Evolutionary conservation across 1,140 invertebrate genomes (phyloP).

Genomic region (Polypedilum vanderplanki): DNA sequence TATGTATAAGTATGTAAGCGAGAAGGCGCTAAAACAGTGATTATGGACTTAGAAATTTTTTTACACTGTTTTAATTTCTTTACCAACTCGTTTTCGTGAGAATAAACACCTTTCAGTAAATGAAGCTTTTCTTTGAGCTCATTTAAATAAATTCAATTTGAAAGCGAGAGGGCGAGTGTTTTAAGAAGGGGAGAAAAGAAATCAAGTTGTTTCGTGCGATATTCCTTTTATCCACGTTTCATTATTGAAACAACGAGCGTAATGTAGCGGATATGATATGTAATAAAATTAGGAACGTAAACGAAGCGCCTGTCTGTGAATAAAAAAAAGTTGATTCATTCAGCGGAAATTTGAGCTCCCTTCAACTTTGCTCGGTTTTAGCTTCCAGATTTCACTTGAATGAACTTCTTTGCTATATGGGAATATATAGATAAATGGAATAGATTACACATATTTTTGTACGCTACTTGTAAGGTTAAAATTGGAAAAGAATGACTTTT

Average conservation of each 20-base stretch:
- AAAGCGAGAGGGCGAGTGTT: too few species aligned
- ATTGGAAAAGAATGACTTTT: not conserved
- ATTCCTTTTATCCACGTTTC: not conserved
- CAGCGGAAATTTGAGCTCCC: not conserved
- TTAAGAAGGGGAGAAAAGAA: too few species aligned
- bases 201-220: too few species aligned
- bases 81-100: too few species aligned
- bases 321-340: not conserved
- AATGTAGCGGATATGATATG: slow-evolving; percentile 17
- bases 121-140: too few species aligned
- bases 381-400: not conserved
- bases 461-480: not conserved
- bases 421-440: not conserved
- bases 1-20: too few species aligned
- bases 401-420: not conserved
- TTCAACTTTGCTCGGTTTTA: not conserved
- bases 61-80: too few species aligned
- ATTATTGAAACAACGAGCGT: slow-evolving; percentile 10
- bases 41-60: too few species aligned
- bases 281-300: slow-evolving; percentile 2
- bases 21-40: too few species aligned
- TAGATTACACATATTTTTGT: not conserved
- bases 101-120: too few species aligned
- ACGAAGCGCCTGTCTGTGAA: not conserved
- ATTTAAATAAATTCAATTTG: too few species aligned